Base-by-base conservation (phyloP, 2,113 vertebrate genomes). In the Tautogolabrus adspersus region DNA sequence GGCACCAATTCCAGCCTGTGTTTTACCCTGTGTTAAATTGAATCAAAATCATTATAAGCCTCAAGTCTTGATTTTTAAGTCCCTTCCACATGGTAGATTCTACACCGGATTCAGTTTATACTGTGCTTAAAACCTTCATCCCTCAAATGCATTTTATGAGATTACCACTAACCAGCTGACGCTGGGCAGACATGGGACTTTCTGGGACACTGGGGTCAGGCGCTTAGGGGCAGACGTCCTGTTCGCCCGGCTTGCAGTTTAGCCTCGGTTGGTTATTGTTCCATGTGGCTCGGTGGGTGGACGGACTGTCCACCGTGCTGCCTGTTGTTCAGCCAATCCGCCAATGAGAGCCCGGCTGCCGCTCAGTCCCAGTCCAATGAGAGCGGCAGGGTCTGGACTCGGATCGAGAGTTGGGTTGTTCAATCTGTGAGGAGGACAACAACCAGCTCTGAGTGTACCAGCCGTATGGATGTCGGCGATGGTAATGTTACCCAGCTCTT, bases 381-480 rank as follows among this genome's bases (percentile, higher is more conserved):
- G 90, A 91, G 80, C 79, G 12, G 63, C 56, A 0, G 80, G 74
- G 80, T 83, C 86, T 62, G 83, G 84, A 72, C 79, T 88, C 83
- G 65, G 81, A 78, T 83, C 46, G 85, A 84, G 91, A 88, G 90
- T 89, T 88, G 87, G 90, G 90, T 89, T 91, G 90, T 91, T 93
- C 88, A 87, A 88, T 88, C 84, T 72, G 78, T 23, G 83, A 79
- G 68, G 88, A 88, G 89, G 88, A 93, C 92, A 93, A 92, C 92
- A 92, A 92, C 42, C 87, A 75, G 84, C 74, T 47, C 77, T 2
- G 73, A 80, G 79, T 72, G 84, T 23, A 82, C 85, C 80, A 90
- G 84, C 89, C 79, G 84, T 84, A 90, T 81, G 89, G 62, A 82
- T 81, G 75, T 49, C 40, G 82, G 84, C 64, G 74, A 91, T 81